Evolutionary conservation across 2,888 invertebrate species (phyloP), one percentile per base, ranked within the genome.

Genomic region (Empis stercorea): DNA sequence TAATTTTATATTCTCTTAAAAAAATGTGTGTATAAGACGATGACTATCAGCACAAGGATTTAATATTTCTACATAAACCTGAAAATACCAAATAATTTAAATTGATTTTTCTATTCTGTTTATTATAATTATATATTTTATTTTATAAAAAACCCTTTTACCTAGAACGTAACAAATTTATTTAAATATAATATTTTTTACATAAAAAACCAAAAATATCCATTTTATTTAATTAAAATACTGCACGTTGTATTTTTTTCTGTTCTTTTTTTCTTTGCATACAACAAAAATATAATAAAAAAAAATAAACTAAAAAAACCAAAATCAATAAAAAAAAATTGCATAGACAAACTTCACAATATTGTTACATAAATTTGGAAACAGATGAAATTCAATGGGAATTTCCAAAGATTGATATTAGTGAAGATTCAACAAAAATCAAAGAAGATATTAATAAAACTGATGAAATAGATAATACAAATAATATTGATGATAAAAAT

Each of bases 331-430:
- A 15, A 40, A 36, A 30, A 32, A 14, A 36, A 14, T 6, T 14
- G 15, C n/a, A 65, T 75, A 80, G 80, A 69, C 70, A 72, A 57
- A 75, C 76, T 72, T 79, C 78, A 68, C 73, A 79, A 56, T 81
- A 81, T 70, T 80, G 73, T 72, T 81, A 81, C 70, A 74, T 74
- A 61, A 78, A 81, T 64, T 62, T 71, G 51, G 60, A 63, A 51
- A 76, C 73, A 23, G 77, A 76, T 32, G 73, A 74, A 52, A 73
- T 76, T 43, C 79, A 78, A 61, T 80, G 80, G 81, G 78, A 78
- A 54, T 81, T 75, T 62, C 78, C 78, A 9, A 14, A 23, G 3
- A n/a, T 6, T 23, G 23, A 27, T 27, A n/a, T n/a, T n/a, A 34
- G 7, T n/a, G 34, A 34, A n/a, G n/a, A 34, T 3, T 34, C 14